Base-by-base conservation (phyloP, 2,888 invertebrate genomes). In the Sesia apiformis region DNA sequence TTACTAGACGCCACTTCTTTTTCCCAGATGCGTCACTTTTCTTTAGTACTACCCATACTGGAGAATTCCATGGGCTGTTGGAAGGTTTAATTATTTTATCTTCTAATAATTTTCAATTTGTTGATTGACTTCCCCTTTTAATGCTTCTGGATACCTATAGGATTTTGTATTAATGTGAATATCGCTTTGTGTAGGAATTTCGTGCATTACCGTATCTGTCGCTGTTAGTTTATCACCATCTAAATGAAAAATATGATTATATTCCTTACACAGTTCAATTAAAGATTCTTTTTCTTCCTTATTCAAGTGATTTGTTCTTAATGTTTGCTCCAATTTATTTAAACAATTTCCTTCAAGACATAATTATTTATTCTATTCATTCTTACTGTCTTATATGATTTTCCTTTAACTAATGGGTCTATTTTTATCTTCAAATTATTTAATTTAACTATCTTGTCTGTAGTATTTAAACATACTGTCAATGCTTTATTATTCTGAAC, bases 41-140 rank as follows among this genome's bases (percentile, higher is more conserved):
- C 51, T 67, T 69, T 0, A 64, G 66, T 0, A 68, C 61, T 3
- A 66, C 55, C 58, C 60, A 60, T n/a, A 65, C 61, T 1, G 64
- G 65, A 0, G 65, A 58, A 4, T 55, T 58, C 67, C 66, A 69
- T 1, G 64, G 65, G 0, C 63, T 63, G 1, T 4, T 49, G 2
- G 63, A 64, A 0, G 63, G 63, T 56, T 58, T 39, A 7, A 67
- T 69, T 0, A 68, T 64, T 0, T 57, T 55, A 41, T 67, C 57
- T 4, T 63, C 42, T 4, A 67, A 39, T 63, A 64, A 53, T 55
- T 55, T 6, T 57, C 51, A 6, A 57, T 53, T 49, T 55, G 55
- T 40, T 52, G 49, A 1, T 55, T 49, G 1, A 52, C 55, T 51
- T 51, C 51, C n/a, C 4, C 39, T 3, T 51, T 51, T 1, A 3